Conservation (phyloP, 2,888 invertebrate genomes). For the Pseudanteris insignis region DNA sequence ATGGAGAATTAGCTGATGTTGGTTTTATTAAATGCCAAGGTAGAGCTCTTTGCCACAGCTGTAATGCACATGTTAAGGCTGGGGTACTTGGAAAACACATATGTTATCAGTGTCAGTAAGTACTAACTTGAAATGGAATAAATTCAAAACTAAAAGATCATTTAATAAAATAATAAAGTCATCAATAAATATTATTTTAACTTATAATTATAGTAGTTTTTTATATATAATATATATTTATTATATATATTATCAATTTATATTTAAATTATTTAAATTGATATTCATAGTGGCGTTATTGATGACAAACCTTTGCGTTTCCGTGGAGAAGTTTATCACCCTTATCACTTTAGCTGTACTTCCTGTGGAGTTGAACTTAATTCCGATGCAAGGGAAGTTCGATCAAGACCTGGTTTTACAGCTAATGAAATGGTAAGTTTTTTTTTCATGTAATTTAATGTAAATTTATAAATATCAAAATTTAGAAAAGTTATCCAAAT, state of each 20-base stretch:
- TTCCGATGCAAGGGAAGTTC: slow-evolving; percentile 94
- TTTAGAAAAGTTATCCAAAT: not conserved
- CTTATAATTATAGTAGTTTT: too few relatives aligned
- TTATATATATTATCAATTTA: too few relatives aligned
- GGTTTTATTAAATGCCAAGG: slow-evolving; percentile 95
- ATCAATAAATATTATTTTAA: too few relatives aligned
- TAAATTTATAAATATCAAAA: not conserved
- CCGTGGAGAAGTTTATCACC: slow-evolving; percentile 97
- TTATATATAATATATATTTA: too few relatives aligned
- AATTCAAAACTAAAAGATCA: too few relatives aligned
- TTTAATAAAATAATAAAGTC: slow-evolving; percentile 7
- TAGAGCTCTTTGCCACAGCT: slow-evolving; percentile 90
- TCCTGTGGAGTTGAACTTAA: slow-evolving; percentile 92
- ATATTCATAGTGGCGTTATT: slow-evolving; percentile 90
- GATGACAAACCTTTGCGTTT: slow-evolving; percentile 91
- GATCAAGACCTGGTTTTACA: slow-evolving; percentile 87
- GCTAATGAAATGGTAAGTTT: slow-evolving; percentile 83
- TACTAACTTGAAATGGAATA: slow-evolving; percentile 48
- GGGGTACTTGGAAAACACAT: slow-evolving; percentile 95
- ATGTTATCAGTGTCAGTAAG: slow-evolving; percentile 98
- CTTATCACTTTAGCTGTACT: slow-evolving; percentile 98
- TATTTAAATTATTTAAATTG: too few relatives aligned
- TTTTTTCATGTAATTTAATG: not conserved
- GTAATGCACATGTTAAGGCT: slow-evolving; percentile 96
- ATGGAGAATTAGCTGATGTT: slow-evolving; percentile 89